These are phyloP conservation scores for Serinus canaria DNA, from an alignment of 2,113 vertebrate genomes.

Conservation along the genomic window DNA sequence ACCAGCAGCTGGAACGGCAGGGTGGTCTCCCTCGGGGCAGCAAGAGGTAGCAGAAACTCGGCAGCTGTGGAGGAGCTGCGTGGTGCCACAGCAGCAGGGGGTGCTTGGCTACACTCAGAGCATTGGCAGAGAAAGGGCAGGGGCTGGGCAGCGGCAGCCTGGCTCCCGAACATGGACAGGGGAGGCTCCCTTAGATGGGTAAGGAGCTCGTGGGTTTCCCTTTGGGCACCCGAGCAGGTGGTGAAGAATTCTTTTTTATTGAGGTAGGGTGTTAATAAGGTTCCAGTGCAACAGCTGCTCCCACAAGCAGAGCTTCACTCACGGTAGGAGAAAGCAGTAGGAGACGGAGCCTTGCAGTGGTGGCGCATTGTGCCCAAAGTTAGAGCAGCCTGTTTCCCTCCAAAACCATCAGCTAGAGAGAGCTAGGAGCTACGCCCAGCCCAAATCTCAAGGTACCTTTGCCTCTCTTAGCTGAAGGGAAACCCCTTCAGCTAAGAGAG, in stretches of 20 bases:
- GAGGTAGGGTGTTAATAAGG: background rate
- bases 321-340: background rate
- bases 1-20: accelerated
- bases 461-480: accelerated
- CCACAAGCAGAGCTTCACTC: background rate
- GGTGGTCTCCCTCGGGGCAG: background rate
- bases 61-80: background rate
- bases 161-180: accelerated
- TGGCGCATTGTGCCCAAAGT: accelerated
- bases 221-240: background rate
- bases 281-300: accelerated
- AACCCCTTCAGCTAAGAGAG: background rate
- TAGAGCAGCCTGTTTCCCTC: background rate
- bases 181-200: background rate
- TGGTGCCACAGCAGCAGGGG: background rate
- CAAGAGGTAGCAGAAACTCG: background rate
- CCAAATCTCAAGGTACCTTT: accelerated
- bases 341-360: accelerated
- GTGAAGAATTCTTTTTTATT: background rate
- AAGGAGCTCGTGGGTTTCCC: background rate
- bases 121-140: accelerated
- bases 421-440: background rate
- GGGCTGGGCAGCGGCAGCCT: background rate
- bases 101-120: accelerated
- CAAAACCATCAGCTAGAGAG: accelerated